Percentiles rank a stretch among this genome's conserved stretches.
Evolutionary conservation across 2,113 vertebrate species (phyloP).

Genomic region (Collichthys lucidus): DNA sequence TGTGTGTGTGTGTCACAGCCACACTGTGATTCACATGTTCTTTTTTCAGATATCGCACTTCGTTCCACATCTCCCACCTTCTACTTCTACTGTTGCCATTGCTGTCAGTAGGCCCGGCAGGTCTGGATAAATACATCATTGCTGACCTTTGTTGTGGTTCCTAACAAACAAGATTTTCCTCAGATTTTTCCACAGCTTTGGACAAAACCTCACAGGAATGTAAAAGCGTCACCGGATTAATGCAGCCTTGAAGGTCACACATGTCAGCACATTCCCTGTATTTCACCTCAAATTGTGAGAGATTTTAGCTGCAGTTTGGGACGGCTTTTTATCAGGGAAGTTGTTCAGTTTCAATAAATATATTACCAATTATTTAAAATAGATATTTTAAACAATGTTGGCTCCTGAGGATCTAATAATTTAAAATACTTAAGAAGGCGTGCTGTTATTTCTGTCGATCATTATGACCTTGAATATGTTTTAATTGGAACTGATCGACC

Average conservation of each 20-base stretch:
- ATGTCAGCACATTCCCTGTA: conserved; percentile 16
- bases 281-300: conserved; percentile 12
- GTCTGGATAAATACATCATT: conserved; percentile 57
- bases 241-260: conserved; percentile 52
- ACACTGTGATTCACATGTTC: conserved; percentile 59
- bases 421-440: neutral
- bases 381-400: neutral
- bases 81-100: conserved; percentile 27
- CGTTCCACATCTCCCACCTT: conserved; percentile 46
- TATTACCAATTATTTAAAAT: neutral
- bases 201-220: conserved; percentile 29
- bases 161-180: conserved; percentile 60
- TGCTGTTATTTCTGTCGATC: neutral
- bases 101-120: conserved; percentile 47
- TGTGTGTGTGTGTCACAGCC: conserved; percentile 44
- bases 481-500: conserved; percentile 17
- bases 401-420: neutral
- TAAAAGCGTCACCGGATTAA: conserved; percentile 30
- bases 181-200: conserved; percentile 49
- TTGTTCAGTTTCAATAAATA: neutral
- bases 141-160: conserved; percentile 70
- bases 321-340: neutral
- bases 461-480: conserved; percentile 21
- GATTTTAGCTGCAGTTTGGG: neutral
- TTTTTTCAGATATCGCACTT: conserved; percentile 46